Conservation (phyloP, 1,140 invertebrate genomes). For the Gryon sp. region DNA sequence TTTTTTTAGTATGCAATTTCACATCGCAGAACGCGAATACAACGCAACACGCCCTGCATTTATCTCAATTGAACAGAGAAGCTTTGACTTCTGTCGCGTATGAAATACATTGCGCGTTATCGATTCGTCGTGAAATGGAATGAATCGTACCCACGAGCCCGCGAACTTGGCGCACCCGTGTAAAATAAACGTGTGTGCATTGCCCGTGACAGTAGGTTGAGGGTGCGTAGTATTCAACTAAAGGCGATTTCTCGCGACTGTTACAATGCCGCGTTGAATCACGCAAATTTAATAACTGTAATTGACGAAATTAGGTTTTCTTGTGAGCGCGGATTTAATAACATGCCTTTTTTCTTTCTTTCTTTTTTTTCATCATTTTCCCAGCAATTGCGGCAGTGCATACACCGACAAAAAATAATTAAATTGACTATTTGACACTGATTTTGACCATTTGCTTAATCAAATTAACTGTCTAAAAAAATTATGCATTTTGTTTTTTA, state of each 20-base stretch:
- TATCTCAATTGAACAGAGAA: slow-evolving; percentile 57
- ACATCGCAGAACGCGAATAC: slow-evolving; percentile 2
- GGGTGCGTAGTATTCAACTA: slow-evolving; percentile 17
- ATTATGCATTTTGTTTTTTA: no score
- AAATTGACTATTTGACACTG: no score
- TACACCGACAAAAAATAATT: no score
- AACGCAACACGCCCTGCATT: slow-evolving; percentile 38
- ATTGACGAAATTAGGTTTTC: slow-evolving; percentile 35
- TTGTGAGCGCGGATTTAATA: slow-evolving; percentile 24
- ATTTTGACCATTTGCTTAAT: no score
- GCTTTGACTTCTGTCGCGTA: slow-evolving; percentile 54
- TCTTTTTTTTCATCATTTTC: no score
- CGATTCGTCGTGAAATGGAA: slow-evolving; percentile 50
- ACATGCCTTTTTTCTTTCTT: slow-evolving; percentile 13
- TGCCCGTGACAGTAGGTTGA: slow-evolving; percentile 7
- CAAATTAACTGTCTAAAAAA: no score
- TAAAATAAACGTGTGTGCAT: slow-evolving; percentile 30
- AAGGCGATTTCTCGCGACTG: slow-evolving; percentile 31
- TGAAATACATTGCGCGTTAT: slow-evolving; percentile 56
- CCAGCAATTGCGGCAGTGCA: no score
- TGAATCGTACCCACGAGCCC: slow-evolving; percentile 45
- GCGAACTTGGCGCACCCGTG: slow-evolving; percentile 35
- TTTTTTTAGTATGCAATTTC: slow-evolving; percentile 29
- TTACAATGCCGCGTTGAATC: slow-evolving; percentile 25
- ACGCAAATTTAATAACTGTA: slow-evolving; percentile 48